Evolutionary conservation across 1,140 invertebrate species (phyloP).

Genomic region (Monomorium pharaonis): DNA sequence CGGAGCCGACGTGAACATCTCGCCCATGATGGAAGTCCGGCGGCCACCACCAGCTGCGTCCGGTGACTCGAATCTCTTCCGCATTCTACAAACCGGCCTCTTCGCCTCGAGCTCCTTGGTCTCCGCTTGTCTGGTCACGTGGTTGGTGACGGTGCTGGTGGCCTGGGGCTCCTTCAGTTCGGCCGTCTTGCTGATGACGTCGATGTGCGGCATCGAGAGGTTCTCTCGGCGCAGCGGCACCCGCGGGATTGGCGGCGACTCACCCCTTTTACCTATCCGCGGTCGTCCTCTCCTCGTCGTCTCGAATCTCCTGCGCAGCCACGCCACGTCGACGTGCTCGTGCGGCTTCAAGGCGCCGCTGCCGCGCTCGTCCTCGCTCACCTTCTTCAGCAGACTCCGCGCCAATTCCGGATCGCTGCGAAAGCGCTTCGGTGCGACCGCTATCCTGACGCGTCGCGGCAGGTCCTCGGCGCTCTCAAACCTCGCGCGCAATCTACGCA

Average conservation of each 20-base stretch:
- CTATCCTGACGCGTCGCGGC: slow-evolving; percentile 70
- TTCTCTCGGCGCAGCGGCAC: slow-evolving; percentile 88
- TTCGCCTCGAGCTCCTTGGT: slow-evolving; percentile 80
- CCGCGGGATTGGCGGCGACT: slow-evolving; percentile 87
- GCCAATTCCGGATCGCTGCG: slow-evolving; percentile 92
- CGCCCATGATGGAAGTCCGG: slow-evolving; percentile 89
- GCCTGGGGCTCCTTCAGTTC: slow-evolving; percentile 86
- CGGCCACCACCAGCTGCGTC: slow-evolving; percentile 67
- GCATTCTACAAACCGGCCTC: slow-evolving; percentile 88
- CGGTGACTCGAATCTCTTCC: slow-evolving; percentile 88
- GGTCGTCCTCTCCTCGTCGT: slow-evolving; percentile 82
- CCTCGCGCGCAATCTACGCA: slow-evolving; percentile 89
- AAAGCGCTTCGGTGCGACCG: slow-evolving; percentile 86
- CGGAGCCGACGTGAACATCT: slow-evolving; percentile 93
- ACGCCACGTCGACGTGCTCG: slow-evolving; percentile 87
- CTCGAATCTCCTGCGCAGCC: slow-evolving; percentile 88
- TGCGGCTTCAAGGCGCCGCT: slow-evolving; percentile 81
- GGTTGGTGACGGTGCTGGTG: slow-evolving; percentile 75
- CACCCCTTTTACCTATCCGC: slow-evolving; percentile 82
- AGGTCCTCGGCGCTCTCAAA: slow-evolving; percentile 89
- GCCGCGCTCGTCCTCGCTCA: slow-evolving; percentile 76
- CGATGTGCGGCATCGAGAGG: slow-evolving; percentile 93
- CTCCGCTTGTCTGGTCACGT: slow-evolving; percentile 76
- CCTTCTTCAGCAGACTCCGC: slow-evolving; percentile 85
- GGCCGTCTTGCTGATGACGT: slow-evolving; percentile 94